A percentile compares a stretch with the other conserved stretches of the same genome.
Conservation (phyloP, 2,797 vertebrate genomes). For the Mus caroli region DNA sequence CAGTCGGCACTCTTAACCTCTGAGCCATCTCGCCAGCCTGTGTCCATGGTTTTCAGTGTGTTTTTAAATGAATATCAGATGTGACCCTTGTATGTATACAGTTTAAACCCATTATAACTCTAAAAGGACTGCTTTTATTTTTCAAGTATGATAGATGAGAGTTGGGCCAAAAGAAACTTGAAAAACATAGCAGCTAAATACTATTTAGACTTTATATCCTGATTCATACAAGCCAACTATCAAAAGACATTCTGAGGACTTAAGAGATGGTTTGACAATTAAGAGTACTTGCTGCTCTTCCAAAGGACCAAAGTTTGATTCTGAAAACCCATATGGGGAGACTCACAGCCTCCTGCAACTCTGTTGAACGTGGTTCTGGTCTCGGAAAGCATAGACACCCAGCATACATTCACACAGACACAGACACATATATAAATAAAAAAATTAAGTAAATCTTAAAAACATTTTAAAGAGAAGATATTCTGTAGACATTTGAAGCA, state of each 20-base stretch:
- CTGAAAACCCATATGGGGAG: not conserved
- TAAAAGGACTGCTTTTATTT: not conserved
- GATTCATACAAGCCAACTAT: not conserved
- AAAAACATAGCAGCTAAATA: conserved; percentile 3
- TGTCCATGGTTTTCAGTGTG: not conserved
- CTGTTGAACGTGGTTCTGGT: not conserved
- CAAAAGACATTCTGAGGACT: not conserved
- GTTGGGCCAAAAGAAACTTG: not conserved
- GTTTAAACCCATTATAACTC: not conserved
- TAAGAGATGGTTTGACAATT: not conserved
- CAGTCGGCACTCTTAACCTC: too few species aligned
- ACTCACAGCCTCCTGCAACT: not conserved
- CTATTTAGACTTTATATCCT: not conserved
- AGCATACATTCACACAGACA: not conserved
- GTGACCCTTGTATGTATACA: not conserved
- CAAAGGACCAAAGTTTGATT: not conserved
- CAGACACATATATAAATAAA: not conserved
- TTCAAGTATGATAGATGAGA: not conserved
- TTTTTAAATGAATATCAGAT: not conserved
- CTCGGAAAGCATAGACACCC: not conserved
- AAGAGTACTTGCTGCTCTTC: not conserved
- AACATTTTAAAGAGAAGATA: not conserved
- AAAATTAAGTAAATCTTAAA: not conserved
- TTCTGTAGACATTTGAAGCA: not conserved
- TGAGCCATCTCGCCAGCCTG: too few species aligned